Conservation (phyloP, 2,888 invertebrate species). For the Sinopyrophorus schimmeli region DNA sequence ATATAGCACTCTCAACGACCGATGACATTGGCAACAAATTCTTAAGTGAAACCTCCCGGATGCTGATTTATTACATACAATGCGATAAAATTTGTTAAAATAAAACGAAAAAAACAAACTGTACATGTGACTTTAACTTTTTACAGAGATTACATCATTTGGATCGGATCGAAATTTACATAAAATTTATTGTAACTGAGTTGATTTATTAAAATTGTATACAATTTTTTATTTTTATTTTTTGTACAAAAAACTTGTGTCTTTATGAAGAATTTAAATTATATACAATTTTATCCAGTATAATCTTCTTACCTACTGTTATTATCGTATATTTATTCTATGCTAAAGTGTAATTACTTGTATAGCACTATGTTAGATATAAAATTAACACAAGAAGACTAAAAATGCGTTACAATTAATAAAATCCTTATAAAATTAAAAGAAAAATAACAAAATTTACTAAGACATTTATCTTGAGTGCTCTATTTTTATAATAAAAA, state of each 20-base stretch:
- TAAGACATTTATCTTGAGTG: not conserved
- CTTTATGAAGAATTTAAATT: conserved; percentile 12
- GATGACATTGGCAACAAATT: no score
- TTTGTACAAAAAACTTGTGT: conserved; percentile 18
- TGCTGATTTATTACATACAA: conserved; percentile 6
- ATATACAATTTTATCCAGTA: conserved; percentile 18
- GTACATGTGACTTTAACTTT: conserved; percentile 31
- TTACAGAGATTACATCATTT: conserved; percentile 34
- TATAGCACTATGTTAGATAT: conserved; percentile 22
- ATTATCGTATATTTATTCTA: conserved; percentile 29
- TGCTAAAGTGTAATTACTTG: conserved; percentile 23
- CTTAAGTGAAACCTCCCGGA: no score
- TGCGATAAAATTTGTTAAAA: conserved; percentile 11
- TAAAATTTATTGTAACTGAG: conserved; percentile 40
- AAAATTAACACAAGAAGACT: conserved; percentile 4
- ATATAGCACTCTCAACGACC: no score
- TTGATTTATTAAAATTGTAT: conserved; percentile 21
- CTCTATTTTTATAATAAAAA: conserved; percentile 6
- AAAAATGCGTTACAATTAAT: conserved; percentile 4
- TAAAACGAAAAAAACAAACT: conserved; percentile 18
- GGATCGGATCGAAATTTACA: conserved; percentile 44
- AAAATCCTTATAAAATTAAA: not conserved
- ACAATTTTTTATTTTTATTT: conserved; percentile 20
- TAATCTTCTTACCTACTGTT: conserved; percentile 19
- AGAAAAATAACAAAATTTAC: not conserved